Percentiles rank a stretch among this genome's conserved stretches.
Conservation (phyloP, 2,113 vertebrate species). For the Crotalus horridus region DNA sequence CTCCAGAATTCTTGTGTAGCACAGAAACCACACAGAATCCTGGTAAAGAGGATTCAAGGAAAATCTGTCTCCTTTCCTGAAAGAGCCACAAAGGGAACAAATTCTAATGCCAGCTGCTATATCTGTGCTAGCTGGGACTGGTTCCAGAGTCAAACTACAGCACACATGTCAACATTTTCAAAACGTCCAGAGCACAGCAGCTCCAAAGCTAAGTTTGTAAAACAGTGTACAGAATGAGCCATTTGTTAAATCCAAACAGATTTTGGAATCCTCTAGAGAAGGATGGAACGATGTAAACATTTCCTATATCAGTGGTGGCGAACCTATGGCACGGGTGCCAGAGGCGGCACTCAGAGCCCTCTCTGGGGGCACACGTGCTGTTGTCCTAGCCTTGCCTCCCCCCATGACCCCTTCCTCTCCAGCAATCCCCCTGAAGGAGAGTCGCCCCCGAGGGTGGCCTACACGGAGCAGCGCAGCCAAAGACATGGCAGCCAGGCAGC, state of each 20-base stretch:
- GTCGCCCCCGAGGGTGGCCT: no score
- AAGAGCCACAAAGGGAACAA: background rate
- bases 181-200: background rate
- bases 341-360: no score
- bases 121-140: background rate
- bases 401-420: no score
- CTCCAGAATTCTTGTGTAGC: background rate
- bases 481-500: no score
- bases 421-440: no score
- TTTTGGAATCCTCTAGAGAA: background rate
- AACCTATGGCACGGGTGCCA: no score
- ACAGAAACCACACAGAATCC: background rate
- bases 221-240: no score
- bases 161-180: background rate
- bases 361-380: no score
- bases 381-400: no score
- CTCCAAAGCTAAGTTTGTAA: background rate
- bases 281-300: background rate
- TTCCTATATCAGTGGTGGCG: background rate
- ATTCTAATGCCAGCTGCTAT: background rate
- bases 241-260: background rate
- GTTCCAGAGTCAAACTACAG: background rate
- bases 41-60: no score
- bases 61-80: background rate
- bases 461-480: no score